Evolutionary conservation across 2,888 invertebrate species (phyloP).

Genomic region (Chrysolina oricalcia): DNA sequence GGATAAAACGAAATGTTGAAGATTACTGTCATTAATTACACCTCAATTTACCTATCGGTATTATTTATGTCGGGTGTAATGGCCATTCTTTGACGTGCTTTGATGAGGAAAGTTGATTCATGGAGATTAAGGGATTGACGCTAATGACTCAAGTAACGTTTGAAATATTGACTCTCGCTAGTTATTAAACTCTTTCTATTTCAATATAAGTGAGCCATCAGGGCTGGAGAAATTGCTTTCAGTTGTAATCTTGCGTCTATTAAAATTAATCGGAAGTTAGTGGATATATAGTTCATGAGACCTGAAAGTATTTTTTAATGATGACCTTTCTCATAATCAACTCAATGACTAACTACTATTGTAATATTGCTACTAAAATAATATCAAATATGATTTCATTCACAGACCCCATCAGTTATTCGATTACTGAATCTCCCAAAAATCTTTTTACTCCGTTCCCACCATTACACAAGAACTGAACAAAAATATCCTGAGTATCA

Average conservation of each 20-base stretch:
- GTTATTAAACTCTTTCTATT: not conserved
- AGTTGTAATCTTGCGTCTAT: not conserved
- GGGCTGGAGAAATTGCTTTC: not conserved
- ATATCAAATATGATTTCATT: no score
- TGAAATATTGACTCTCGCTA: not conserved
- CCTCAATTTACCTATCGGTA: slow-evolving; percentile 29
- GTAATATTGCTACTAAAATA: no score
- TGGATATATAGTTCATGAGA: not conserved
- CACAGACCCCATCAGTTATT: no score
- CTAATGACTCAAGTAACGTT: slow-evolving; percentile 13
- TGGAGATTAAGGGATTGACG: slow-evolving; percentile 12
- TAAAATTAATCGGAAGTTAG: not conserved
- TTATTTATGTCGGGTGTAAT: slow-evolving; percentile 31
- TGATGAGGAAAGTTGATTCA: slow-evolving; percentile 18
- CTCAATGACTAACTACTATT: no score
- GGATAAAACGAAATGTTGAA: slow-evolving; percentile 33
- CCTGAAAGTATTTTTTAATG: not conserved
- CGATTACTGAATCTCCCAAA: no score
- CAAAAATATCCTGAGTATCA: no score
- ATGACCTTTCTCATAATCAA: not conserved
- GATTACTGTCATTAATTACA: slow-evolving; percentile 34
- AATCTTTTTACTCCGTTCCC: no score
- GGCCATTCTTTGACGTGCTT: slow-evolving; percentile 23
- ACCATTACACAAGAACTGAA: no score
- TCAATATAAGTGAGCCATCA: slow-evolving; percentile 3